Conservation (phyloP, 1,140 invertebrate genomes). For the Eubasilissa regina region DNA sequence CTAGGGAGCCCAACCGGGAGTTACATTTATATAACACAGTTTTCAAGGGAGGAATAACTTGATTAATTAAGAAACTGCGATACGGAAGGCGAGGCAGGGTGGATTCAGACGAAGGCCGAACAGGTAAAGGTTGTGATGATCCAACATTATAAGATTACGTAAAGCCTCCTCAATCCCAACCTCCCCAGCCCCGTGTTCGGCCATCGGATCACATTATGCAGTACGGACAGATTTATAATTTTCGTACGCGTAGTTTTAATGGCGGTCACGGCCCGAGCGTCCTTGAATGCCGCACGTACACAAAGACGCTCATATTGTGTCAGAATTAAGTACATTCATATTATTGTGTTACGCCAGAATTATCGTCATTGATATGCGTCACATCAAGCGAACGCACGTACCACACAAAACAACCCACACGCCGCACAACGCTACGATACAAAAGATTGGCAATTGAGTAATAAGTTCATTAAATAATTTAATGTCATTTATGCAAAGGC, state of each 20-base stretch:
- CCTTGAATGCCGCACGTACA: constrained; percentile 7
- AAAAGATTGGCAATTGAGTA: constrained; percentile 21
- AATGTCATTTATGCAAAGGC: too few relatives aligned
- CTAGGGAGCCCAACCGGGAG: too few relatives aligned
- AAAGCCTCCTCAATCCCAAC: too few relatives aligned
- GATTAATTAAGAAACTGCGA: too few relatives aligned
- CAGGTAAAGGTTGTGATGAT: too few relatives aligned
- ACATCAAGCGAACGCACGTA: not conserved
- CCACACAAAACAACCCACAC: not conserved
- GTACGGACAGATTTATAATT: not conserved
- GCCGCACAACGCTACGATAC: not conserved
- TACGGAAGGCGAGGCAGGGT: too few relatives aligned
- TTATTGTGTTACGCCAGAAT: constrained; percentile 11
- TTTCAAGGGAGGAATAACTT: too few relatives aligned
- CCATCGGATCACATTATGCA: too few relatives aligned
- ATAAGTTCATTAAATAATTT: not conserved
- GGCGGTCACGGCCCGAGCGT: constrained; percentile 33
- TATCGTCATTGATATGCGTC: constrained; percentile 21
- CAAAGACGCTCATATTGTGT: constrained; percentile 12
- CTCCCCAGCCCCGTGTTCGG: too few relatives aligned
- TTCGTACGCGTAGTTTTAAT: constrained; percentile 23
- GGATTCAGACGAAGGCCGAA: too few relatives aligned
- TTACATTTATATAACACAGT: too few relatives aligned
- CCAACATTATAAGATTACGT: too few relatives aligned
- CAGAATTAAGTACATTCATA: constrained; percentile 29